Percentiles rank a stretch among this genome's conserved stretches.
These are phyloP conservation scores for Dolichallabes microphthalmus DNA, from an alignment of 2,113 vertebrate species.

Conservation along the genomic window DNA sequence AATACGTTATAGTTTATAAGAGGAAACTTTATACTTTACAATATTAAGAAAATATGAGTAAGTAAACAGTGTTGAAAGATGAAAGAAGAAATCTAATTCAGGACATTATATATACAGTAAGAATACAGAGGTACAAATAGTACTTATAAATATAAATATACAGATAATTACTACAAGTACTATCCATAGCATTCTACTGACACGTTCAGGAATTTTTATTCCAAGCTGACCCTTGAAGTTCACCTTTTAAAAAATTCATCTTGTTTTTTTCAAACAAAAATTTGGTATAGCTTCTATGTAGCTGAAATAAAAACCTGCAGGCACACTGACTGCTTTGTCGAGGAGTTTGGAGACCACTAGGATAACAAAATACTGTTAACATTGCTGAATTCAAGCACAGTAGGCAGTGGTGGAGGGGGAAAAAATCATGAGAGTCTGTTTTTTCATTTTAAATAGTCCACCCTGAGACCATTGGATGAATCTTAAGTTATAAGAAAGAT, in stretches of 20 bases:
- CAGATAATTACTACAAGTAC: background rate
- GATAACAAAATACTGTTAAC: slow-evolving; percentile 33
- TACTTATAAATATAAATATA: too few species aligned
- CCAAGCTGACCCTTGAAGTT: background rate
- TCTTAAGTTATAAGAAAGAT: background rate
- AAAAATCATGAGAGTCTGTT: background rate
- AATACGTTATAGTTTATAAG: background rate
- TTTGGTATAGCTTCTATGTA: background rate
- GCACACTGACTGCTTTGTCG: background rate
- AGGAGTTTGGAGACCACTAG: background rate
- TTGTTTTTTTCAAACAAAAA: background rate
- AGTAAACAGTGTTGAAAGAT: background rate
- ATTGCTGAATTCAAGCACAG: background rate
- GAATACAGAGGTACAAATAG: background rate
- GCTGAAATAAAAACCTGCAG: background rate
- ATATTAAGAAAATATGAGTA: background rate
- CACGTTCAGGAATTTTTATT: background rate
- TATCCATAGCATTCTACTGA: background rate
- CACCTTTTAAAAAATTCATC: background rate
- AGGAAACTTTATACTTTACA: background rate
- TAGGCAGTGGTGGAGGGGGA: background rate
- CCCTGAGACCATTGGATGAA: background rate
- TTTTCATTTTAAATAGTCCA: background rate
- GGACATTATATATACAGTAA: background rate
- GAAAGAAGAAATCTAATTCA: background rate